Percentiles rank a stretch among this genome's conserved stretches.
phyloP scores from a whole-genome alignment of 2,888 invertebrate species.

The Rotaria socialis region DNA sequence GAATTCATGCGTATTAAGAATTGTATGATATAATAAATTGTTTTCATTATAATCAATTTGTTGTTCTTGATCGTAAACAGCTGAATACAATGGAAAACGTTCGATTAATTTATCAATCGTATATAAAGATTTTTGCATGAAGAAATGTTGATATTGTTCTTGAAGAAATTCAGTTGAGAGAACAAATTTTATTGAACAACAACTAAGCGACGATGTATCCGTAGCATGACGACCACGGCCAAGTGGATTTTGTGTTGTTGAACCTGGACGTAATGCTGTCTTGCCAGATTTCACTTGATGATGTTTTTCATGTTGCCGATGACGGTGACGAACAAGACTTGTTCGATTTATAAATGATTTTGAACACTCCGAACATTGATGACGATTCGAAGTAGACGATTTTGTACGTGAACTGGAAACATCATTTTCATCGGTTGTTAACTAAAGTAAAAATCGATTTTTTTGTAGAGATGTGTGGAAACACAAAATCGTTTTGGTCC shows the following conservation, averaged over 20 bases:
- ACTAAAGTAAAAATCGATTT: not conserved
- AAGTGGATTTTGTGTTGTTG: not conserved
- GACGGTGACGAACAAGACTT: not conserved
- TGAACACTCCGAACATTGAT: not conserved
- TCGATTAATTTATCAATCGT: conserved; percentile 12
- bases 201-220: conserved; percentile 28
- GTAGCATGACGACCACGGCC: not conserved
- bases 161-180: conserved; percentile 2
- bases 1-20: not conserved
- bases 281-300: not conserved
- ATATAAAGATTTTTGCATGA: not conserved
- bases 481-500: too few species aligned
- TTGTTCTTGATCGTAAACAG: conserved; percentile 28
- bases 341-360: not conserved
- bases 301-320: conserved; percentile 12
- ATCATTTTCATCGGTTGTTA: conserved; percentile 17
- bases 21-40: not conserved
- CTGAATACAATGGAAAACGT: not conserved
- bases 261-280: conserved; percentile 11
- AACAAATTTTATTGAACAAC: conserved; percentile 20
- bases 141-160: conserved; percentile 14
- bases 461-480: too few species aligned
- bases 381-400: not conserved
- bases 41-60: not conserved
- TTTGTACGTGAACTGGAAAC: not conserved